A percentile compares a stretch with the other conserved stretches of the same genome.
Evolutionary conservation across 2,888 invertebrate species (phyloP).

Genomic region (Smittia aterrima): DNA sequence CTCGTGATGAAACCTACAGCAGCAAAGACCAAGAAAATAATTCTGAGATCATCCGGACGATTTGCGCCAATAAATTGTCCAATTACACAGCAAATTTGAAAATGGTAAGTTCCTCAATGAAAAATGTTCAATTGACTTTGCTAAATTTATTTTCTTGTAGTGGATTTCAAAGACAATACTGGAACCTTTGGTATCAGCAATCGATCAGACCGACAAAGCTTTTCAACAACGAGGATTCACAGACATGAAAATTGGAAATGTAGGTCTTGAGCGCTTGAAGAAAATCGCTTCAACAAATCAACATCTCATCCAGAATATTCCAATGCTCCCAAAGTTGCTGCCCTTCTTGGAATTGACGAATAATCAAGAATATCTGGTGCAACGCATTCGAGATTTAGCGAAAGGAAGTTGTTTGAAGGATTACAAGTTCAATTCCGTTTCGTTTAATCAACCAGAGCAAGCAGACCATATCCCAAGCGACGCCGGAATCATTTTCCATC

Average conservation of each 20-base stretch:
- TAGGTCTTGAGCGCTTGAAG: slow-evolving; percentile 70
- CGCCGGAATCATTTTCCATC: slow-evolving; percentile 79
- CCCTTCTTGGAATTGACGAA: slow-evolving; percentile 78
- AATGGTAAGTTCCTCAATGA: slow-evolving; percentile 56
- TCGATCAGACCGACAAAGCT: slow-evolving; percentile 67
- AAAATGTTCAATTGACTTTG: neutral
- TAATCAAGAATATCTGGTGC: slow-evolving; percentile 83
- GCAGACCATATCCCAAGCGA: slow-evolving; percentile 75
- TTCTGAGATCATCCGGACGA: slow-evolving; percentile 52
- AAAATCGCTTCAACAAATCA: slow-evolving; percentile 64
- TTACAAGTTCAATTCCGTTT: slow-evolving; percentile 85
- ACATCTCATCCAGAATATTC: slow-evolving; percentile 51
- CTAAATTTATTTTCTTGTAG: slow-evolving; percentile 53
- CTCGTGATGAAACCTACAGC: slow-evolving; percentile 45
- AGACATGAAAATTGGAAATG: slow-evolving; percentile 66
- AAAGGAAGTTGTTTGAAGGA: slow-evolving; percentile 84
- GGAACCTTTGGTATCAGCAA: slow-evolving; percentile 70
- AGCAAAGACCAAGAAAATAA: slow-evolving; percentile 49
- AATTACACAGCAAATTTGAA: slow-evolving; percentile 77
- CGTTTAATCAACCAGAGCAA: slow-evolving; percentile 49
- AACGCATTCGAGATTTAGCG: slow-evolving; percentile 74
- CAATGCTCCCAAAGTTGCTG: slow-evolving; percentile 58
- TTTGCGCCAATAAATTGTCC: slow-evolving; percentile 63
- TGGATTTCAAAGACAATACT: slow-evolving; percentile 86
- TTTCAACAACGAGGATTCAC: slow-evolving; percentile 67